Base-by-base conservation (phyloP, 2,797 vertebrate genomes). In the Helicolenus hilgendorfi region DNA sequence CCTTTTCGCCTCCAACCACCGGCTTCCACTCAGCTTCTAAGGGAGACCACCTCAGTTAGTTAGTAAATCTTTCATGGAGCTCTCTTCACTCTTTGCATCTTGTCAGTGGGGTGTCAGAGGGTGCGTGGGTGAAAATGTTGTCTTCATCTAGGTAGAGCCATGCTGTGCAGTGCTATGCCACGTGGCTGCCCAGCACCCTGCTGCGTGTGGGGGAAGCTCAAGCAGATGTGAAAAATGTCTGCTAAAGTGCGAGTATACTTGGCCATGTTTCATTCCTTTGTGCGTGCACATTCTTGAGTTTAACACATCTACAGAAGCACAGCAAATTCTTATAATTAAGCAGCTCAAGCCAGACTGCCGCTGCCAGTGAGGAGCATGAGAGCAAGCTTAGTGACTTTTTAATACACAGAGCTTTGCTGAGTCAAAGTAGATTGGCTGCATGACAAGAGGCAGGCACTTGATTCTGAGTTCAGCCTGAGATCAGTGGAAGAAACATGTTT, bases 61-160 rank as follows among this genome's bases (percentile, higher is more conserved):
- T 94, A 2, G 75, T 96, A 74, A 95, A 97, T 96, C 68, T 94
- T 95, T 96, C 77, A 96, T 95, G 85, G 79, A 69, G 63, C 75
- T 86, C 80, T 79, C 81, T 65, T 74, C 83, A 72, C 72, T 88
- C 73, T 75, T 58, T 49, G 78, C 63, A 7, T 77, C 87, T 84
- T 77, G 77, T 80, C 79, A 89, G 81, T 60, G 59, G 87, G 75
- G 81, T 90, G 89, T 94, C 72, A 62, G 85, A 88, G 53, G 60
- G 83, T 74, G 88, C 59, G 85, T 85, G 89, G 91, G 89, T 58
- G 78, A 81, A 69, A 79, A 87, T 90, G 85, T 85, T 95, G 81
- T 94, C 90, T 92, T 94, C 89, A 91, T 94, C 91, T 83, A 78
- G 11, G 38, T 76, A 62, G 73, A 84, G 68, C 56, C 89, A 70